phyloP scores from a whole-genome alignment of 2,113 vertebrate genomes.

The Dipodomys stephensi region DNA sequence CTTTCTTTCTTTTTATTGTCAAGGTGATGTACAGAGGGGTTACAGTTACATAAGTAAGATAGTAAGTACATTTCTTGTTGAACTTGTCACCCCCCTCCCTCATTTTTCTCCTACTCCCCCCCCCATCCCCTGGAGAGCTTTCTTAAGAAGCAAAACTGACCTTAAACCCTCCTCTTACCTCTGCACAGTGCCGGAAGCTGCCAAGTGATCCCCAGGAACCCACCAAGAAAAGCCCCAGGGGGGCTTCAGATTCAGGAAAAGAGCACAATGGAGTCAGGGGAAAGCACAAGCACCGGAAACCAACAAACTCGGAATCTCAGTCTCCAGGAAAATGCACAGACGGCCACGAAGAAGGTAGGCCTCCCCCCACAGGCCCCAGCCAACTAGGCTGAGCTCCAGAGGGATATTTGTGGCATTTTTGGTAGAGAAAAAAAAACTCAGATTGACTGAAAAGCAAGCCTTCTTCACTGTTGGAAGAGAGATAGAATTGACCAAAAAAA shows the following conservation, averaged over 20 bases:
- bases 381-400: background rate
- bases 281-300: slow-evolving; percentile 87
- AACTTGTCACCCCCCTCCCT: too few relatives aligned
- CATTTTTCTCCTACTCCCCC: too few relatives aligned
- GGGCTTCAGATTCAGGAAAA: slow-evolving; percentile 73
- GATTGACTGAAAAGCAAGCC: background rate
- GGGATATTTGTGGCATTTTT: background rate
- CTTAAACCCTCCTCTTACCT: slow-evolving; percentile 21
- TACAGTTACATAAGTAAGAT: too few relatives aligned
- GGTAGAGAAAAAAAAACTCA: background rate
- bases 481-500: background rate
- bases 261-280: slow-evolving; percentile 86
- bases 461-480: background rate
- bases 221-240: slow-evolving; percentile 78
- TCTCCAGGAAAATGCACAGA: slow-evolving; percentile 76
- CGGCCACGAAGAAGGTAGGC: slow-evolving; percentile 87
- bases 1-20: background rate
- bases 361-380: background rate
- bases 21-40: too few relatives aligned
- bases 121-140: background rate
- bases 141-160: slow-evolving; percentile 24
- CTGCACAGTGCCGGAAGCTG: slow-evolving; percentile 85
- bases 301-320: slow-evolving; percentile 78
- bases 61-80: too few relatives aligned
- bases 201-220: slow-evolving; percentile 77